Evolutionary conservation across 2,113 vertebrate species (phyloP), one percentile per base, ranked within the genome.

Genomic region (Rhinoderma darwinii): DNA sequence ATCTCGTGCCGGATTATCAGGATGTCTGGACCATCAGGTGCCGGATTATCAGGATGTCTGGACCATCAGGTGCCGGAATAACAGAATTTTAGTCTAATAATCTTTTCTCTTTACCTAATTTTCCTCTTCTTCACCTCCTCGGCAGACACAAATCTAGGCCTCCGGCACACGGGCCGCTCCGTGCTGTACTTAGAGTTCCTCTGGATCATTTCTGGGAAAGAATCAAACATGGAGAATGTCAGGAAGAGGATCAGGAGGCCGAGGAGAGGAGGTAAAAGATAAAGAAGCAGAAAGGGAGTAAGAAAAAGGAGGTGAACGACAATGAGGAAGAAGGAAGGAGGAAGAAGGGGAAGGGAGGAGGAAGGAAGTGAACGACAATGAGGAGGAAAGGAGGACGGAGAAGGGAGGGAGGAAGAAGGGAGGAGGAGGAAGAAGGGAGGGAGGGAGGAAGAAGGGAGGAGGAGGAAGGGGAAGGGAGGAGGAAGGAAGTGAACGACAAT

Each of bases 141-240:
- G 22, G 83, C 83, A 41, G 95, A 95, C 17, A 97, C 88, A 89
- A 96, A 97, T 88, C 87, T 87, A 35, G 97, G 96, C 88, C 97
- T 95, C 84, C 96, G 92, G 68, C 94, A 88, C 89, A 97, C 89
- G 7, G 88, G 88, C 84, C 96, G 92, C 89, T 91, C 89, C 22
- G 96, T 97, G 47, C 78, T 88, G 82, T 88, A 93, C 22, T 1
- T 89, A 2, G 93, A 0, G 85, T 97, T 98, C 88, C 92, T 89
- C 92, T 98, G 96, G 88, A 88, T 90, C 96, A 97, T 96, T 66
- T 74, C 93, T 97, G 89, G 27, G 44, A 22, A 4, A 44, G 12
- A 44, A n/a, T n/a, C 9, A 37, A 11, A 12, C 39, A 25, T 44
- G 4, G 41, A 47, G 25, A n/a, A 7, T n/a, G 39, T 47, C 20